Percentiles rank a stretch among this genome's conserved stretches.
These are phyloP conservation scores for Porites rus DNA, from an alignment of 92 coral and sea anemone species.

Conservation along the genomic window DNA sequence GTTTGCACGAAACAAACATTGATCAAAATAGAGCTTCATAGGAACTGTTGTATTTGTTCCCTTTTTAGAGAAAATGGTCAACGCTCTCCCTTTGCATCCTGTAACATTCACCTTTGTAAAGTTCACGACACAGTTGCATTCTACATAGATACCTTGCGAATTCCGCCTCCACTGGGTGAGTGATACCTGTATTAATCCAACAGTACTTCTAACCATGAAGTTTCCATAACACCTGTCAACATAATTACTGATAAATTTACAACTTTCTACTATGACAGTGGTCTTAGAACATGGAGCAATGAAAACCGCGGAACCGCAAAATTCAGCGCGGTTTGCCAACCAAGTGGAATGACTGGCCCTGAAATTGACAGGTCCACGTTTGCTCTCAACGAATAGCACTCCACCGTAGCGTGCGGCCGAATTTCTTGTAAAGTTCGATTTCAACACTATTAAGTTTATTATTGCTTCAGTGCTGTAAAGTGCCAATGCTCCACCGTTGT, in stretches of 20 bases:
- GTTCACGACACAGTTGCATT: constrained; percentile 14
- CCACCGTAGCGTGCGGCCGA: not conserved
- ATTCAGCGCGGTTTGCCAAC: not conserved
- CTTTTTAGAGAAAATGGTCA: not conserved
- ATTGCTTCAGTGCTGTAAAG: not conserved
- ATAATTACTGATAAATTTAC: not conserved
- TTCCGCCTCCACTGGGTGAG: constrained; percentile 6
- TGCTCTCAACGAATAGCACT: not conserved
- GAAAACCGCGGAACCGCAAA: not conserved
- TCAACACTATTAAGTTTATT: not conserved
- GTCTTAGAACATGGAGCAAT: not conserved
- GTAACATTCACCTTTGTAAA: constrained; percentile 21
- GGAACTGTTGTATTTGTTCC: not conserved
- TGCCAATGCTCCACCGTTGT: constrained; percentile 1
- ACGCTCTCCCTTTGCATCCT: not conserved
- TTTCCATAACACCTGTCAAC: not conserved
- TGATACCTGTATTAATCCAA: constrained; percentile 4
- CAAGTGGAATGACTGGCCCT: not conserved
- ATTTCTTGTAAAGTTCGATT: constrained; percentile 11
- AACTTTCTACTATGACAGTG: not conserved
- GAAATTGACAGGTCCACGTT: not conserved
- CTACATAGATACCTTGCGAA: not conserved
- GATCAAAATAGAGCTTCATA: constrained; percentile 17
- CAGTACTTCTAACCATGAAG: not conserved
- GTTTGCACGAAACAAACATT: constrained; percentile 11